phyloP scores from a whole-genome alignment of 2,797 vertebrate species.

The Falco rusticolus region DNA sequence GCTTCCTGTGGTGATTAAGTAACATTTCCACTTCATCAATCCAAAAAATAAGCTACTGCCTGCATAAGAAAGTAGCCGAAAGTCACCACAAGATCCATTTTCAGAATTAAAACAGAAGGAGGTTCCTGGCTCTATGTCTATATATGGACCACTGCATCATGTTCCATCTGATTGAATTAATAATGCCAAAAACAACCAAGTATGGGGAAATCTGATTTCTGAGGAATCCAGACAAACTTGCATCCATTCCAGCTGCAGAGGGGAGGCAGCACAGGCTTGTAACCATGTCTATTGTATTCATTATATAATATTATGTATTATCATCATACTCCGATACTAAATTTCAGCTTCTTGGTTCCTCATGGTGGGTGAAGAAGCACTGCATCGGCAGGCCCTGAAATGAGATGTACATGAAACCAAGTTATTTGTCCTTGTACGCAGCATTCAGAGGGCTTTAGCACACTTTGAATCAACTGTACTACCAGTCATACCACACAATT shows the following conservation, averaged over 20 bases:
- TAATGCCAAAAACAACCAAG: slow-evolving; percentile 67
- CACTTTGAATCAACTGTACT: background rate
- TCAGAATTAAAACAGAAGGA: background rate
- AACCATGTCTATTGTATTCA: slow-evolving; percentile 63
- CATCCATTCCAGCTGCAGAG: slow-evolving; percentile 66
- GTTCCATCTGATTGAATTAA: background rate
- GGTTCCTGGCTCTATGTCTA: background rate
- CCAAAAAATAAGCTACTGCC: background rate
- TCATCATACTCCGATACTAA: slow-evolving; percentile 81
- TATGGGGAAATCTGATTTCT: slow-evolving; percentile 78
- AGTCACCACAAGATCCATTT: background rate
- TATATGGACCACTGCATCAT: background rate
- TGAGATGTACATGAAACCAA: background rate
- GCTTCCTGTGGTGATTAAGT: background rate
- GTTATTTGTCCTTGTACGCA: background rate
- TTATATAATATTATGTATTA: slow-evolving; percentile 50
- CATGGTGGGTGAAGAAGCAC: slow-evolving; percentile 76
- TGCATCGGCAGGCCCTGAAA: slow-evolving; percentile 81
- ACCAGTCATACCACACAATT: background rate
- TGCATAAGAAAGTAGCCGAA: background rate
- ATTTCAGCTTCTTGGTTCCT: slow-evolving; percentile 63
- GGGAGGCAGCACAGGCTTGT: slow-evolving; percentile 64
- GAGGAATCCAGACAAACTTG: slow-evolving; percentile 76
- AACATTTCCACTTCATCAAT: background rate
- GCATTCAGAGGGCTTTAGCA: background rate